Conservation (phyloP, 2,113 vertebrate species). For the Semnornis frantzii region DNA sequence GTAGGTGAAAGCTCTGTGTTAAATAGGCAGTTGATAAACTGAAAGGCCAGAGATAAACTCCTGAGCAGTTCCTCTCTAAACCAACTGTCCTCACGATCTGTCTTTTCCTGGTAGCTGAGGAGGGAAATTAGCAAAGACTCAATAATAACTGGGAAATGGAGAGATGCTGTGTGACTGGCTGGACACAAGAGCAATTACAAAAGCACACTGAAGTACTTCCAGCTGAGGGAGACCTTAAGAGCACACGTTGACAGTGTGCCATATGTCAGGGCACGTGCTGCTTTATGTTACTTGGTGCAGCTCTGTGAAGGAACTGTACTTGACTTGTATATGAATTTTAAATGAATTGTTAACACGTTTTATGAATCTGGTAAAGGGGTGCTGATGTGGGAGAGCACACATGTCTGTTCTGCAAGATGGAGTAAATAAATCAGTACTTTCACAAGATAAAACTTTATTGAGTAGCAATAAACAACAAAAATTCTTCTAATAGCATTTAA, state of each 20-base stretch:
- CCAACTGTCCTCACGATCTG: rapidly evolving
- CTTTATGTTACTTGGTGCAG: neutral
- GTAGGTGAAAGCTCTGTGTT: neutral
- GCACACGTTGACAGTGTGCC: neutral
- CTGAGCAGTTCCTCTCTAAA: neutral
- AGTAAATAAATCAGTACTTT: constrained; percentile 59
- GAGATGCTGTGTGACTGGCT: neutral
- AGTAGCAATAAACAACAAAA: constrained; percentile 62
- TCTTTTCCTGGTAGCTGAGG: neutral
- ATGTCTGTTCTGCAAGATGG: neutral
- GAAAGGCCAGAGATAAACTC: neutral
- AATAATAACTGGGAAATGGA: rapidly evolving
- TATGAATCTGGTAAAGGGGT: constrained; percentile 62
- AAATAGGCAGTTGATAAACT: neutral
- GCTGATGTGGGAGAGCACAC: neutral
- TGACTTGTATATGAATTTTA: constrained; percentile 34
- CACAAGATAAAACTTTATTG: constrained; percentile 71
- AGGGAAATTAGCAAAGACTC: neutral
- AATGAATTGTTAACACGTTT: constrained; percentile 70
- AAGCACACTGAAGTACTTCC: neutral
- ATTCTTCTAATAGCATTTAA: constrained; percentile 49
- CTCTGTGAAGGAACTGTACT: neutral
- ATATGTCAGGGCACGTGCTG: constrained; percentile 8
- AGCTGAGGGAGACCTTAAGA: neutral
- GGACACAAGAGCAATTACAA: neutral